A percentile compares a stretch with the other conserved stretches of the same genome.
Conservation (phyloP, 2,113 vertebrate genomes). For the Entomyzon cyanotis region DNA sequence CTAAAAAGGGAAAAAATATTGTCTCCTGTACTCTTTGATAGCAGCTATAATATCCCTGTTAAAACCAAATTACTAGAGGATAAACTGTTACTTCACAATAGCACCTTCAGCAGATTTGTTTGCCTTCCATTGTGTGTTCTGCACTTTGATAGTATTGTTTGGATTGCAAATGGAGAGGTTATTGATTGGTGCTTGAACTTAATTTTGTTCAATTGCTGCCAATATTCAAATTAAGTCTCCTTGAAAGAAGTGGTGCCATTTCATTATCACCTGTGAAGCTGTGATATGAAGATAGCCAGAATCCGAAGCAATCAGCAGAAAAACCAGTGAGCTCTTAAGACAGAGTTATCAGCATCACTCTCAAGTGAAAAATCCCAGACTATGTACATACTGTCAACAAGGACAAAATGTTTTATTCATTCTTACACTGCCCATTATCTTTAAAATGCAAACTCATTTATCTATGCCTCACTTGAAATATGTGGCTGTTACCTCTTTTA, state of each 20-base stretch:
- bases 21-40: not conserved
- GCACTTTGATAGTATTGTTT: not conserved
- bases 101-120: not conserved
- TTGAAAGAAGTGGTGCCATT: not conserved
- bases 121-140: not conserved
- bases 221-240: not conserved
- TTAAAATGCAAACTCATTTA: not conserved
- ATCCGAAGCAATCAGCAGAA: not conserved
- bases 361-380: not conserved
- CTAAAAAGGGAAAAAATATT: conserved; percentile 26
- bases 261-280: not conserved
- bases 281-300: not conserved
- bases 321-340: not conserved
- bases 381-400: not conserved
- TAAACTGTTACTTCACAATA: not conserved
- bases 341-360: not conserved
- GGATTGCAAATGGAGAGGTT: not conserved
- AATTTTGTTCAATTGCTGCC: not conserved
- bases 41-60: not conserved
- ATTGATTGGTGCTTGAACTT: not conserved
- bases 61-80: conserved; percentile 1
- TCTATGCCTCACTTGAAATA: not conserved
- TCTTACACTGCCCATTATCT: not conserved
- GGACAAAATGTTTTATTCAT: not conserved
- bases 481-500: not conserved